Conservation (phyloP, 2,888 invertebrate species). For the Ecdyonurus torrentis region DNA sequence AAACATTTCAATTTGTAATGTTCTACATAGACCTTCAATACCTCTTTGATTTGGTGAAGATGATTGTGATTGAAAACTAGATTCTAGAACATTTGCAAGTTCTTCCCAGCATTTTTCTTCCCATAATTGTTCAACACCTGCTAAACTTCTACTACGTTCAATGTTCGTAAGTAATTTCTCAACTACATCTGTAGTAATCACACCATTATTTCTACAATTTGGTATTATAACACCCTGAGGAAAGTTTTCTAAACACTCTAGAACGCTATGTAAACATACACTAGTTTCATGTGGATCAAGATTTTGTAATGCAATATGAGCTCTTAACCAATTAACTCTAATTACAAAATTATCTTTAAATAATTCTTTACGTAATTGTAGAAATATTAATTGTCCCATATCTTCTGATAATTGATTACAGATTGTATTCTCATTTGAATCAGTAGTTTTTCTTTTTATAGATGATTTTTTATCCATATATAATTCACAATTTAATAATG, state of each 20-base stretch:
- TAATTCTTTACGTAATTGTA: constrained; percentile 27
- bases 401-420: constrained; percentile 22
- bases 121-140: constrained; percentile 48
- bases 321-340: not conserved
- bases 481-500: not conserved
- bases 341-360: constrained; percentile 25
- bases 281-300: not conserved
- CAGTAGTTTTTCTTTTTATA: not conserved
- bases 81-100: constrained; percentile 45
- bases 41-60: constrained; percentile 7
- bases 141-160: constrained; percentile 24
- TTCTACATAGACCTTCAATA: constrained; percentile 17
- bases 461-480: not conserved
- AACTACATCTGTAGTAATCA: not conserved
- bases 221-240: not conserved
- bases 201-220: not conserved
- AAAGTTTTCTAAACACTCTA: not conserved
- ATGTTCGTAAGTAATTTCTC: not conserved
- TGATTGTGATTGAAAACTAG: constrained; percentile 42
- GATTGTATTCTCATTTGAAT: not conserved
- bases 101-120: constrained; percentile 44
- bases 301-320: not conserved
- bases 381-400: constrained; percentile 29
- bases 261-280: not conserved
- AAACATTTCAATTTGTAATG: constrained; percentile 35